phyloP scores from a whole-genome alignment of 2,113 vertebrate genomes.

The Hucho hucho region DNA sequence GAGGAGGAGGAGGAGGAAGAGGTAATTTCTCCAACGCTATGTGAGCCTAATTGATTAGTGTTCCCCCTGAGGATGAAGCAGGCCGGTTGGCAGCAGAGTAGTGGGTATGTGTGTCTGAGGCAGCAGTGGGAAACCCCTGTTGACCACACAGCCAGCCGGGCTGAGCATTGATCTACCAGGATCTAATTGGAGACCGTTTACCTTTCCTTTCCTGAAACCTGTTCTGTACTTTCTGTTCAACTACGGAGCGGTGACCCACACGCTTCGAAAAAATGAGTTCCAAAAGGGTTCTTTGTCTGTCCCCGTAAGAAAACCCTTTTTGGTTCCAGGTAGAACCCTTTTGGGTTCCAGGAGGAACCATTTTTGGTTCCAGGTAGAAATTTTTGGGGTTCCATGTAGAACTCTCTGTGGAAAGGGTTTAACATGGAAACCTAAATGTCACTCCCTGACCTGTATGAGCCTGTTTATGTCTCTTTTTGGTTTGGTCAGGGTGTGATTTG shows the following conservation, averaged over 20 bases:
- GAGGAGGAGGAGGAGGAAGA: slow-evolving; percentile 25
- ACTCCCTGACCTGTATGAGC: no score
- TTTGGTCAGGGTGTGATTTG: no score
- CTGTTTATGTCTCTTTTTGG: no score
- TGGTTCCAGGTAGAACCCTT: no score
- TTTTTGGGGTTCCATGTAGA: no score
- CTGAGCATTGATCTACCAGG: slow-evolving; percentile 33
- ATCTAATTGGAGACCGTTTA: slow-evolving; percentile 49
- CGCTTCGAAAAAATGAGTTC: neutral
- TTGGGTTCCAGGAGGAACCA: no score
- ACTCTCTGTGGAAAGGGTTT: no score
- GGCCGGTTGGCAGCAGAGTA: slow-evolving; percentile 53
- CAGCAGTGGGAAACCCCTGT: slow-evolving; percentile 51
- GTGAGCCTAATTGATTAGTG: slow-evolving; percentile 73
- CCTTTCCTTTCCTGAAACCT: slow-evolving; percentile 16
- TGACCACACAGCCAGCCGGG: slow-evolving; percentile 55
- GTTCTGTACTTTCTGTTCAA: slow-evolving; percentile 23
- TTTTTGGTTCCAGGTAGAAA: no score
- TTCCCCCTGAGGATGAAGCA: slow-evolving; percentile 38
- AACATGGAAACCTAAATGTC: neutral
- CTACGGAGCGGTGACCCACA: slow-evolving; percentile 20
- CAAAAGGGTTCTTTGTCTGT: no score
- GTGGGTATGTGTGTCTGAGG: slow-evolving; percentile 44
- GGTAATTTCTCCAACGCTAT: slow-evolving; percentile 67
- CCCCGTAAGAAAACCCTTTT: no score